Percentiles rank a stretch among this genome's conserved stretches.
These are phyloP conservation scores for Limnodromus scolopaceus DNA, from an alignment of 2,797 vertebrate genomes.

Conservation along the genomic window DNA sequence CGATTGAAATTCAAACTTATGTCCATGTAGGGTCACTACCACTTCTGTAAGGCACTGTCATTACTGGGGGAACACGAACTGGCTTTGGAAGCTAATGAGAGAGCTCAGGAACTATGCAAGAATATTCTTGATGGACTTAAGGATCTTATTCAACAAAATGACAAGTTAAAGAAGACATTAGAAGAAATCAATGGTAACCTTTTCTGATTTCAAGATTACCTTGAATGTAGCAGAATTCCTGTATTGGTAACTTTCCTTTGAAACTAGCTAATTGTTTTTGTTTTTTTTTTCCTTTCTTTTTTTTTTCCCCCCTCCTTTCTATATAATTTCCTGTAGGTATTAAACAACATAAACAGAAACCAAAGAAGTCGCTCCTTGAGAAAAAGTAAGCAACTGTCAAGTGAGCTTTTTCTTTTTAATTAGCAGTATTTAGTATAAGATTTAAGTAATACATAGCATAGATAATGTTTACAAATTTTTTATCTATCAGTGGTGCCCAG, in stretches of 20 bases:
- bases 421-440: not conserved
- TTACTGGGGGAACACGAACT: constrained; percentile 77
- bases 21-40: constrained; percentile 88
- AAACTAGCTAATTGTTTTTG: not conserved
- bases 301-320: no score
- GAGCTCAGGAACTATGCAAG: constrained; percentile 81
- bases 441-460: not conserved
- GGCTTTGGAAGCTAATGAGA: constrained; percentile 85
- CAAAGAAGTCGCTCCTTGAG: constrained; percentile 18
- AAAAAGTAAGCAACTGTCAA: constrained; percentile 76
- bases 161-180: constrained; percentile 71
- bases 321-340: constrained; percentile 49
- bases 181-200: constrained; percentile 71
- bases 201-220: not conserved
- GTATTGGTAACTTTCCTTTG: not conserved
- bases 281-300: no score
- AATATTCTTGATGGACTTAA: constrained; percentile 77
- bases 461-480: not conserved
- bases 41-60: constrained; percentile 91
- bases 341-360: constrained; percentile 60
- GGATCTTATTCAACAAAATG: constrained; percentile 84
- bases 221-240: not conserved
- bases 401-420: not conserved
- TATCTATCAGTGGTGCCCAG: no score
- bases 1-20: not conserved